Conservation (phyloP, 1,140 invertebrate species). For the Penaeus japonicus region DNA sequence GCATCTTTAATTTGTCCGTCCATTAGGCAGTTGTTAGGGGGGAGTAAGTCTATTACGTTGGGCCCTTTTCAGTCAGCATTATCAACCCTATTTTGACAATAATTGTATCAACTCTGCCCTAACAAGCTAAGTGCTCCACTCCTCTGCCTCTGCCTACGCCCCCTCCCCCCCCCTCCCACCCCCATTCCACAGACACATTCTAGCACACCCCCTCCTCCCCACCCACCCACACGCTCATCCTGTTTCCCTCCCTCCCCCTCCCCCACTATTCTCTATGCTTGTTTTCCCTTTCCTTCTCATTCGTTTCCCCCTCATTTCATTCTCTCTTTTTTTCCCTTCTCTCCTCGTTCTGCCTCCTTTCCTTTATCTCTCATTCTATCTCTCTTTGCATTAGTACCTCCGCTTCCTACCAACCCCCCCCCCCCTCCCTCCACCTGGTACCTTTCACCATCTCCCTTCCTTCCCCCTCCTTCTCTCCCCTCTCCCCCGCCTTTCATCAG, state of each 20-base stretch:
- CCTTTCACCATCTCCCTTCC: neutral
- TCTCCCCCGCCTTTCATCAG: neutral
- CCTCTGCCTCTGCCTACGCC: slow-evolving; percentile 27
- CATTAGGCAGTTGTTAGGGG: slow-evolving; percentile 51
- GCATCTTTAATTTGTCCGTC: slow-evolving; percentile 51
- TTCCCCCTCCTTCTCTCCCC: neutral
- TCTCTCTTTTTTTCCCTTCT: neutral
- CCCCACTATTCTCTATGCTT: neutral
- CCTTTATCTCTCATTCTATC: slow-evolving; percentile 1
- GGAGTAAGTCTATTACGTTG: slow-evolving; percentile 43
- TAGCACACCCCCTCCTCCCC: no score
- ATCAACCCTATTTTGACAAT: slow-evolving; percentile 55
- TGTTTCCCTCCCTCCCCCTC: neutral
- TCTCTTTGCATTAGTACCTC: neutral
- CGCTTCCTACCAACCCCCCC: neutral
- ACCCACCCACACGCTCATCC: no score
- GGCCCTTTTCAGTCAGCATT: slow-evolving; percentile 50
- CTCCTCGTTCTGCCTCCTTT: no score
- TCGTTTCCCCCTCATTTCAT: neutral
- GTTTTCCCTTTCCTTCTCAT: neutral
- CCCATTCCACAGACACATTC: no score
- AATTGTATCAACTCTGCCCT: slow-evolving; percentile 55
- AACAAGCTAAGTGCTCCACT: slow-evolving; percentile 53
- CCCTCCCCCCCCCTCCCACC: neutral
- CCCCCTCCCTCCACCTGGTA: neutral